Conservation (phyloP, 2,888 invertebrate species). For the Coleophora flavipennella region DNA sequence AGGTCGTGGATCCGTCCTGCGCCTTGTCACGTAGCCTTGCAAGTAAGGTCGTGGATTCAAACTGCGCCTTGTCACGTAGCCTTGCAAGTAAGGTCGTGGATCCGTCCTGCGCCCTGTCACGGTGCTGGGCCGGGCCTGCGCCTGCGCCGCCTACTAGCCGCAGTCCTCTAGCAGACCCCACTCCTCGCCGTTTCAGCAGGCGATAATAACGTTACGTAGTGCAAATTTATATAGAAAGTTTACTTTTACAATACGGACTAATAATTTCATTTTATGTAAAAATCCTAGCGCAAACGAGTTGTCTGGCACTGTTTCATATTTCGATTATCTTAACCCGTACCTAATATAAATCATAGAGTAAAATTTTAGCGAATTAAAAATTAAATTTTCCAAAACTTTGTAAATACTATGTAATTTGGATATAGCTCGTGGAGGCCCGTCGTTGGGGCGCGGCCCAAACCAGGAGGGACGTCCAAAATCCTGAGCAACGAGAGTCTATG, state of each 20-base stretch:
- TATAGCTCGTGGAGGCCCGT: slow-evolving; percentile 45
- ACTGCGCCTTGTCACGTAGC: too few relatives aligned
- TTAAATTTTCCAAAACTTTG: slow-evolving; percentile 71
- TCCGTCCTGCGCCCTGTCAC: too few relatives aligned
- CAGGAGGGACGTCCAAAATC: slow-evolving; percentile 48
- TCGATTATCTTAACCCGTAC: slow-evolving; percentile 64
- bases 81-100: too few relatives aligned
- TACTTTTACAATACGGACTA: slow-evolving; percentile 67
- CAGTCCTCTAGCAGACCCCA: slow-evolving; percentile 7
- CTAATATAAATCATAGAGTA: slow-evolving; percentile 64
- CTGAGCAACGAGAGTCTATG: slow-evolving; percentile 64
- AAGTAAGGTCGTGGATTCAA: too few relatives aligned
- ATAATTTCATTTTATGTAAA: slow-evolving; percentile 69
- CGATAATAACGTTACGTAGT: slow-evolving; percentile 58
- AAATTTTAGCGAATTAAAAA: slow-evolving; percentile 73
- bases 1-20: too few relatives aligned
- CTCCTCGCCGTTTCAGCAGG: slow-evolving; percentile 35
- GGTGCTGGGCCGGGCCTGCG: slow-evolving; percentile 9
- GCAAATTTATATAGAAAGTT: slow-evolving; percentile 69
- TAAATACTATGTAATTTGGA: slow-evolving; percentile 70
- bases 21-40: too few relatives aligned
- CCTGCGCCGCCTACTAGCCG: slow-evolving; percentile 78
- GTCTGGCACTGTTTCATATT: slow-evolving; percentile 68
- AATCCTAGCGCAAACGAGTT: slow-evolving; percentile 69
- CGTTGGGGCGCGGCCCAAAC: slow-evolving; percentile 26